Conservation (phyloP, 1,140 invertebrate genomes). For the Hylaeus volcanicus region DNA sequence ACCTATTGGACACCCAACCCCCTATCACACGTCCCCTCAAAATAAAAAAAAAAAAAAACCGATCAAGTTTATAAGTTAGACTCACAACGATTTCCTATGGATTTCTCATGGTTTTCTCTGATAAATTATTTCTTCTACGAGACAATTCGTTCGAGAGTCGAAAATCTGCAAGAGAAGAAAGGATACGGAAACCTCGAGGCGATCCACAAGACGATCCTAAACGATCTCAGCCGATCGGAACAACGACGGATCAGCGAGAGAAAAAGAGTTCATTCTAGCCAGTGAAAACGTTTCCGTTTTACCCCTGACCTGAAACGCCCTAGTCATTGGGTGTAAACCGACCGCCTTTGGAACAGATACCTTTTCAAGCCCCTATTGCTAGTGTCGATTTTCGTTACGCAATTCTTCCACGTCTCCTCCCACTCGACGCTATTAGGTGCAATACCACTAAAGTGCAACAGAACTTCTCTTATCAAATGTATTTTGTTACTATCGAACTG, state of each 20-base stretch:
- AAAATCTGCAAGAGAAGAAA: constrained; percentile 10
- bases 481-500: constrained; percentile 81
- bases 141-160: not conserved
- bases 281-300: constrained; percentile 78
- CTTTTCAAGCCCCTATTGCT: constrained; percentile 80
- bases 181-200: constrained; percentile 30
- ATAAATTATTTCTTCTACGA: too few relatives aligned
- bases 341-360: constrained; percentile 78
- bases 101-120: not conserved
- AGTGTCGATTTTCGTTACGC: constrained; percentile 81
- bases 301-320: constrained; percentile 76
- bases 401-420: constrained; percentile 81
- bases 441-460: constrained; percentile 78
- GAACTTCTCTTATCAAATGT: constrained; percentile 78
- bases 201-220: constrained; percentile 36
- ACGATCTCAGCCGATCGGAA: constrained; percentile 13
- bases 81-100: not conserved
- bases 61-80: not conserved
- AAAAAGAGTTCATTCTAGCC: constrained; percentile 68
- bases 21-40: not conserved
- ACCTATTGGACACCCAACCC: not conserved
- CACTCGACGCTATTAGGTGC: constrained; percentile 76
- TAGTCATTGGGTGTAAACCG: constrained; percentile 78
- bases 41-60: not conserved
- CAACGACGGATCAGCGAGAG: constrained; percentile 36